Evolutionary conservation across 2,113 vertebrate genomes (phyloP), one percentile per base, ranked within the genome.

Genomic region (Martes martes): DNA sequence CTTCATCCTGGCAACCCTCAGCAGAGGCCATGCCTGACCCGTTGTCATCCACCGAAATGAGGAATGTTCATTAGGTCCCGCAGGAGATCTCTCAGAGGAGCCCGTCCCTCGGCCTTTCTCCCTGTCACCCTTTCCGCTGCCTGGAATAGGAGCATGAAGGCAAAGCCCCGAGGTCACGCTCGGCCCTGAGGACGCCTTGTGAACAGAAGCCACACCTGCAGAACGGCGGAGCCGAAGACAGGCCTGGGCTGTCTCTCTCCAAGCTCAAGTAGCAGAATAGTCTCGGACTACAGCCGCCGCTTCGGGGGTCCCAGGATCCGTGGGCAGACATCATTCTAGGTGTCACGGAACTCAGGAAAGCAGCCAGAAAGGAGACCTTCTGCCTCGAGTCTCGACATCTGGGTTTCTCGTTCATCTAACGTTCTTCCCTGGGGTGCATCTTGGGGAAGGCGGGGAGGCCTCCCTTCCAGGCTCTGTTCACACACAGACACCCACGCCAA

Each of bases 381-480:
- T 15, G 16, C 9, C 24, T 28, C 52, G 4, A 23, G 55, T n/a
- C 69, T 23, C 5, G 10, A 33, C 4, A 2, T 39, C 52, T 8
- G n/a, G 33, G 26, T 42, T 24, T 71, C 2, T 0, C 7, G 1
- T 42, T 11, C 57, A 18, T 6, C 18, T 15, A 11, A 71, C 47
- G 23, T 7, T 6, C 59, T 50, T 36, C 69, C 42, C 33, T 47
- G 1, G 4, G 26, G 24, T 21, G 23, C 23, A 36, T 63, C 55
- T 14, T 11, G 0, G 55, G 57, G 33, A 59, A 61, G 39, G 45
- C 55, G 24, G 10, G 39, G 33, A 7, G 26, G 55, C 7, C 33
- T 50, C 24, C 0, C 15, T 6, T 11, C 19, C 19, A 33, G 7
- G 7, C 11, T 2, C 45, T 16, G 1, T 21, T 28, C 0, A 1